Evolutionary conservation across 2,888 invertebrate species (phyloP).

Genomic region (Rhorus exstirpatorius): DNA sequence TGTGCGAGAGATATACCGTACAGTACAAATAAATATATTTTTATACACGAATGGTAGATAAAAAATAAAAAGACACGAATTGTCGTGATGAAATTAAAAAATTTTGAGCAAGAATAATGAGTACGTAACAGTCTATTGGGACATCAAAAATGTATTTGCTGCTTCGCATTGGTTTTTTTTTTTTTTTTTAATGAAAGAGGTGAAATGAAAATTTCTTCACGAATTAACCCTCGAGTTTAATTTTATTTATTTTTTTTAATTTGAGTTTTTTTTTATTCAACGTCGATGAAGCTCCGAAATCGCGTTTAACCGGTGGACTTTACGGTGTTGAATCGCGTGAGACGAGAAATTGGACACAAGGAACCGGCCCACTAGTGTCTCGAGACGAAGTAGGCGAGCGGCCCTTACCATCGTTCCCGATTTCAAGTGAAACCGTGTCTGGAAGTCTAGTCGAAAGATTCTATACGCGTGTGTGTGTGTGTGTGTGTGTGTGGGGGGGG

Average conservation of each 20-base stretch:
- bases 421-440: constrained; percentile 58
- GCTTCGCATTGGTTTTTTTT: no score
- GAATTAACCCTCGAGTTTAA: no score
- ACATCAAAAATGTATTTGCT: background rate
- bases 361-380: constrained; percentile 53
- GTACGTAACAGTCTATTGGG: background rate
- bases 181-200: background rate
- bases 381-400: constrained; percentile 63
- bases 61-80: background rate
- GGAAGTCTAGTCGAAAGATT: constrained; percentile 43
- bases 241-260: no score
- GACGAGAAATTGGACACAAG: constrained; percentile 75
- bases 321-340: constrained; percentile 75
- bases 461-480: constrained; percentile 32
- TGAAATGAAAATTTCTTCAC: background rate
- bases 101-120: no score
- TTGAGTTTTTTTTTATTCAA: constrained; percentile 16
- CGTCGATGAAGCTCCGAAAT: constrained; percentile 24
- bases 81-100: constrained; percentile 2
- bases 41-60: no score
- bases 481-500: no score
- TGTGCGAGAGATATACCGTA: constrained; percentile 12
- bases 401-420: constrained; percentile 56
- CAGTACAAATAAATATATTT: constrained; percentile 23
- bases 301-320: constrained; percentile 28